These are phyloP conservation scores for Meteorus sp. DNA, from an alignment of 1,140 invertebrate genomes.

Conservation along the genomic window DNA sequence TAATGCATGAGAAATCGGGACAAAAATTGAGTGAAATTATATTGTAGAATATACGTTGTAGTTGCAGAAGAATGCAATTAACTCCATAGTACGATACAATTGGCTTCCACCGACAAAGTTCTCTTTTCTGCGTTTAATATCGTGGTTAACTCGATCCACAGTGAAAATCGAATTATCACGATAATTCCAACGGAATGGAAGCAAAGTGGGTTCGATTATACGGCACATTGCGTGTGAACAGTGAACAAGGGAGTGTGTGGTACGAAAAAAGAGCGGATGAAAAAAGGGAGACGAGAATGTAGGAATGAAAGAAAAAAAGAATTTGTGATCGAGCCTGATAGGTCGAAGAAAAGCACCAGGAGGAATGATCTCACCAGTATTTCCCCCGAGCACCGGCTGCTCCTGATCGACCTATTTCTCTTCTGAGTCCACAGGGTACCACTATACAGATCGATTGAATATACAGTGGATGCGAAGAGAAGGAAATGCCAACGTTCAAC, in stretches of 20 bases:
- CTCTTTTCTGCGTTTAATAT: neutral
- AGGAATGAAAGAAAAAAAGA: neutral
- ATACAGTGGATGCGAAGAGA: neutral
- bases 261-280: neutral
- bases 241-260: neutral
- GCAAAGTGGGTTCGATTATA: neutral
- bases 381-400: conserved; percentile 22
- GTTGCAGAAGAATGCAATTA: neutral
- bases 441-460: conserved; percentile 9
- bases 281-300: neutral
- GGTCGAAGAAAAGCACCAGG: conserved; percentile 6
- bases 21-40: too few species aligned
- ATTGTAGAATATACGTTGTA: too few species aligned
- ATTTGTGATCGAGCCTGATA: neutral
- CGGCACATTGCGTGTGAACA: neutral
- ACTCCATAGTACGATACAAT: neutral
- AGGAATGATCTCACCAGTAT: conserved; percentile 23
- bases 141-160: neutral
- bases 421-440: conserved; percentile 4
- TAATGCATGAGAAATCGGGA: too few species aligned
- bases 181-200: neutral
- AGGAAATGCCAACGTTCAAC: neutral
- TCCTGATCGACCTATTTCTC: conserved; percentile 3
- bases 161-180: neutral
- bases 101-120: neutral